These are phyloP conservation scores for Caenorhabditis doughertyi DNA, from an alignment of 2,888 invertebrate genomes.

Conservation along the genomic window DNA sequence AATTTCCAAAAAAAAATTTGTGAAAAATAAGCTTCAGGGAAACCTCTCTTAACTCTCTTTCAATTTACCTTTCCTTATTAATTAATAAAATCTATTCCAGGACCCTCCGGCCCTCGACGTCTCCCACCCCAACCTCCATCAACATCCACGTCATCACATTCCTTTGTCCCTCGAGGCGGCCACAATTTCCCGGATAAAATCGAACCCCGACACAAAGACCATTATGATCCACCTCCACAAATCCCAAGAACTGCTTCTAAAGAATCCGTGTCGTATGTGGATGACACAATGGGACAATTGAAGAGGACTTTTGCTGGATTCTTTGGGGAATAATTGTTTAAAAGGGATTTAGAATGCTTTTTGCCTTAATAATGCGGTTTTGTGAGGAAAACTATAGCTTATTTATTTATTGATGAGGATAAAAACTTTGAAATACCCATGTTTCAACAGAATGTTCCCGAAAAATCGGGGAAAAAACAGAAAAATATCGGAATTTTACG, in stretches of 20 bases:
- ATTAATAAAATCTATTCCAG: too few relatives aligned
- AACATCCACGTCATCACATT: conserved; percentile 15
- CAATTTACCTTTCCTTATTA: too few relatives aligned
- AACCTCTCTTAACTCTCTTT: too few relatives aligned
- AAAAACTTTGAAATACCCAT: too few relatives aligned
- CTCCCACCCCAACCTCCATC: conserved; percentile 30
- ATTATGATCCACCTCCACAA: conserved; percentile 46
- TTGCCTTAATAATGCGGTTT: not conserved
- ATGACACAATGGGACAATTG: conserved; percentile 77
- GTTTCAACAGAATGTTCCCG: too few relatives aligned
- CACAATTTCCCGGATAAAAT: conserved; percentile 34
- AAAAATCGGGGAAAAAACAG: too few relatives aligned
- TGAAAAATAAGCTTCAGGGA: too few relatives aligned
- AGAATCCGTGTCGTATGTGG: conserved; percentile 69
- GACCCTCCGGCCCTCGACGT: not conserved
- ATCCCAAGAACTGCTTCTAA: conserved; percentile 56
- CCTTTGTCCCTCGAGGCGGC: too few relatives aligned
- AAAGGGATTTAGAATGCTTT: not conserved
- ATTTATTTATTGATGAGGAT: not conserved
- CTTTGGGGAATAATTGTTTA: conserved; percentile 68
- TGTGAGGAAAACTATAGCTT: too few relatives aligned
- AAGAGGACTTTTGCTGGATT: conserved; percentile 76
- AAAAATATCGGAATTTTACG: too few relatives aligned
- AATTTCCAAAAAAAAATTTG: too few relatives aligned
- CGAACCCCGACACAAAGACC: conserved; percentile 45